Conservation (phyloP, 1,140 invertebrate genomes). For the Apis cerana region DNA sequence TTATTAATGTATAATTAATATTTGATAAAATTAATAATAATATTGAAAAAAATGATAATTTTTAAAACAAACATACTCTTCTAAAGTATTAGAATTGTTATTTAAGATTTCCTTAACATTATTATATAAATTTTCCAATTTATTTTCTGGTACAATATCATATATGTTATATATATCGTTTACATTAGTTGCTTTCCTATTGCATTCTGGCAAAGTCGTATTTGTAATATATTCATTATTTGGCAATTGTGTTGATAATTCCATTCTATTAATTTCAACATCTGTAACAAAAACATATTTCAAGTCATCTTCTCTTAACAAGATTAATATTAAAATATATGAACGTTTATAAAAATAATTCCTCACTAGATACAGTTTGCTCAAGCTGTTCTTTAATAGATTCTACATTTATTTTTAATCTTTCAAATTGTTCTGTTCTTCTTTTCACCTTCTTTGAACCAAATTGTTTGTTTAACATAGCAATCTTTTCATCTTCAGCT, state of each 20-base stretch:
- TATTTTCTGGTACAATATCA: constrained; percentile 76
- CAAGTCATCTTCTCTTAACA: neutral
- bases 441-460: constrained; percentile 81
- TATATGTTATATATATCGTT: constrained; percentile 79
- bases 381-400: constrained; percentile 79
- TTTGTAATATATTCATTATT: constrained; percentile 58
- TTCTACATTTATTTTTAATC: constrained; percentile 78
- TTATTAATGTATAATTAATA: constrained; percentile 30
- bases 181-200: constrained; percentile 76
- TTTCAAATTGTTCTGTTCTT: constrained; percentile 79
- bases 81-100: constrained; percentile 21
- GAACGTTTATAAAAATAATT: constrained; percentile 26
- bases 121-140: constrained; percentile 74
- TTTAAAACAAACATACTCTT: constrained; percentile 56
- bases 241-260: constrained; percentile 54
- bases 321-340: neutral
- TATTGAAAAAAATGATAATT: neutral
- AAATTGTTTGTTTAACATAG: constrained; percentile 80
- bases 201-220: constrained; percentile 75
- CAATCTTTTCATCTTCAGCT: constrained; percentile 54
- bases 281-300: constrained; percentile 59
- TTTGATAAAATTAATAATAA: neutral
- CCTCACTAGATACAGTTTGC: constrained; percentile 78
- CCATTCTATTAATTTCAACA: constrained; percentile 67
- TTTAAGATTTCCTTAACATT: constrained; percentile 66